Evolutionary conservation across 2,113 vertebrate species (phyloP), one percentile per base, ranked within the genome.

Genomic region (Myanophis thanlyinensis): DNA sequence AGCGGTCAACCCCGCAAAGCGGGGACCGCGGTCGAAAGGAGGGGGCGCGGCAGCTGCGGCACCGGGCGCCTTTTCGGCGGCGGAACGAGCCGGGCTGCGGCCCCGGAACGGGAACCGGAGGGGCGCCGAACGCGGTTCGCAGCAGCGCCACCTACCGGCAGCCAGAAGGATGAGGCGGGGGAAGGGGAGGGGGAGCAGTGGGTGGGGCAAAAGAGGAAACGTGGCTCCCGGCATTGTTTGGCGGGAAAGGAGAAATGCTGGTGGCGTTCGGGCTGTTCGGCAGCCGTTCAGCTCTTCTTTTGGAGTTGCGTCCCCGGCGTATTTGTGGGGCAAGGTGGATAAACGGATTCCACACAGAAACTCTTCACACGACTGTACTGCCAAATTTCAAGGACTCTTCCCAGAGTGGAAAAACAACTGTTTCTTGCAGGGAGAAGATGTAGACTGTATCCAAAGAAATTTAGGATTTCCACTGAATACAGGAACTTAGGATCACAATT

Each of bases 81-180:
- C 90, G 35, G 88, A 88, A 15, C 87, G 86, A 88, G 91, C 90
- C 91, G 59, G 85, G 89, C 93, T 35, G 53, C 85, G 91, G 84
- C 88, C 91, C 92, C 84, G 49, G 46, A 95, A 95, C 95, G 95
- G 96, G 95, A 96, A 95, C 95, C 94, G 94, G 94, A 54, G 94
- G 93, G 94, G 89, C 91, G 94, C 90, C 4, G 40, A 27, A 30
- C 12, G 85, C 27, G 35, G 49, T 54, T 48, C 18, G 49, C 90
- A 59, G 86, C n/a, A 94, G 96, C 95, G 96, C 93, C 93, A 94
- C 93, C 96, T 95, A 93, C 90, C 89, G 96, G 94, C 94, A 91
- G 93, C 92, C 95, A 94, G 95, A 87, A 92, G 93, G 91, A 54
- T 85, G 27, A 88, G 67, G 48, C 89, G 52, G 15, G 40, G 3